These are phyloP conservation scores for Prionace glauca DNA, from an alignment of 2,797 vertebrate species.

Conservation along the genomic window DNA sequence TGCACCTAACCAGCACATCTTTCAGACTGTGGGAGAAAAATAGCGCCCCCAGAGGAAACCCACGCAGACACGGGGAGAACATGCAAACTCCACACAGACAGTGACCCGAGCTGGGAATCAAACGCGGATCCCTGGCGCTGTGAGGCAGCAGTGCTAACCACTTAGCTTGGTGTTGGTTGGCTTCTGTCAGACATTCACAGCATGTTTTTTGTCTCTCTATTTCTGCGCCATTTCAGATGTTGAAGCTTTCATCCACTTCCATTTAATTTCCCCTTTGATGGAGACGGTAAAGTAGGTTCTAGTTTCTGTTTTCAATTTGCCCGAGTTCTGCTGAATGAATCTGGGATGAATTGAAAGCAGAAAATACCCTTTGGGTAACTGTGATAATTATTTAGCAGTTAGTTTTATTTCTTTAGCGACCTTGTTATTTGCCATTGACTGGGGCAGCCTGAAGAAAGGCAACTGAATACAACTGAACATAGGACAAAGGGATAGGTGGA, in stretches of 20 bases:
- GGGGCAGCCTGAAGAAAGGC: neutral
- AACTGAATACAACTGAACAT: neutral
- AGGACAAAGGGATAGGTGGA: neutral
- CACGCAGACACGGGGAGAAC: too few species aligned
- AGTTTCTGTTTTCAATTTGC: constrained; percentile 29
- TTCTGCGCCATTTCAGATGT: neutral
- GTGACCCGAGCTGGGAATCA: too few species aligned
- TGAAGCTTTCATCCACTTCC: neutral
- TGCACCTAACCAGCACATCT: too few species aligned
- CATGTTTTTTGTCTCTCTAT: neutral
- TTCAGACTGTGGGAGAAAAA: too few species aligned
- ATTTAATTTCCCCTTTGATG: constrained; percentile 29
- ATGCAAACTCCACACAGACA: too few species aligned
- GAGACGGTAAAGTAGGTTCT: neutral
- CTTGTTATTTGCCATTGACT: neutral
- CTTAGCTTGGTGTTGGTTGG: neutral
- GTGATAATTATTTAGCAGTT: neutral
- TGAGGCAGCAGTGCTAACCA: too few species aligned
- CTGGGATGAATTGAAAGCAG: neutral
- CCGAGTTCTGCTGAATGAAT: neutral
- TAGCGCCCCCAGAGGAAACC: too few species aligned
- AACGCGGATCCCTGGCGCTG: too few species aligned
- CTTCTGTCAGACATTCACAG: neutral
- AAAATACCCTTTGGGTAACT: neutral
- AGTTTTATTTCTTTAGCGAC: neutral